Evolutionary conservation across 2,888 invertebrate species (phyloP).

Genomic region (Pandemis cinnamomeana): DNA sequence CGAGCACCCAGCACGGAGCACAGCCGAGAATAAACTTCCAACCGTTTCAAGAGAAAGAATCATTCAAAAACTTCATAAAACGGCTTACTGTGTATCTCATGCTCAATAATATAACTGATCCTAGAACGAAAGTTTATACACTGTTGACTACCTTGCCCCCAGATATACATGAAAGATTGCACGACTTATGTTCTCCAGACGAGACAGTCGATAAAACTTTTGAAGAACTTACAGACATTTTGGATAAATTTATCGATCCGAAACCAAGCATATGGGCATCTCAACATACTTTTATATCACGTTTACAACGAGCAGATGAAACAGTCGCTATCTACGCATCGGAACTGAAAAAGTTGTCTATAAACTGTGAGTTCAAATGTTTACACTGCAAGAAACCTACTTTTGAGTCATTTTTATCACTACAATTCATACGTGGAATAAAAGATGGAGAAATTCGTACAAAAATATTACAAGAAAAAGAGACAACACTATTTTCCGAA

Average conservation of each 20-base stretch:
- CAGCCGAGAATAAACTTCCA: no score
- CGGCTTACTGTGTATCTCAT: no score
- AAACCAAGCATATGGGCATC: conserved; percentile 17
- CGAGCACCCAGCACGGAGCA: no score
- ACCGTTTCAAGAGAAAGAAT: no score
- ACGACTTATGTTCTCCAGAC: background rate
- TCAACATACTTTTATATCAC: conserved; percentile 4
- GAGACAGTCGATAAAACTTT: background rate
- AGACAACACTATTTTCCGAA: background rate
- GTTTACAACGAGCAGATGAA: conserved; percentile 1
- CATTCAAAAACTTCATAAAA: no score
- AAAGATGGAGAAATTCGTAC: conserved; percentile 1
- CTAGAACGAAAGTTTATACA: background rate
- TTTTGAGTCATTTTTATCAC: conserved; percentile 1
- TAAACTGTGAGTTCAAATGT: conserved; percentile 16
- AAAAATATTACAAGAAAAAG: conserved; percentile 9
- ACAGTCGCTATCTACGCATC: background rate
- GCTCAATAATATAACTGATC: no score
- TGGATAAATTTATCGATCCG: conserved; percentile 4
- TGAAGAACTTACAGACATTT: background rate
- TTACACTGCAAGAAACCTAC: conserved; percentile 2
- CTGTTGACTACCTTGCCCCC: background rate
- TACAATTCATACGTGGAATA: conserved; percentile 21
- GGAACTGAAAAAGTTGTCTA: conserved; percentile 8
- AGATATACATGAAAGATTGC: background rate